Evolutionary conservation across 2,113 vertebrate genomes (phyloP).

Genomic region (Saiga tatarica): DNA sequence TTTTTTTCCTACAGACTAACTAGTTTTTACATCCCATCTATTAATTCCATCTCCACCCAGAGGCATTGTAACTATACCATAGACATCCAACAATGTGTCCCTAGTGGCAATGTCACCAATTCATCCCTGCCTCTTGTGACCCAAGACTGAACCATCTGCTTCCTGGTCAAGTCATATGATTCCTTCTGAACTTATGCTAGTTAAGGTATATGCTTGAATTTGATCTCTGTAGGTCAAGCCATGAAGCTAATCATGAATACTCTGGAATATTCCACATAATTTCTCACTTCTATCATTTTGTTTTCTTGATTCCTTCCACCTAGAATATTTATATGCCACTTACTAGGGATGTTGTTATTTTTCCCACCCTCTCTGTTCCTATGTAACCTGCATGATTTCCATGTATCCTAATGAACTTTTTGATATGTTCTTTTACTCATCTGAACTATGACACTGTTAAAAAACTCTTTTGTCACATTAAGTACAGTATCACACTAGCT

Average conservation of each 20-base stretch:
- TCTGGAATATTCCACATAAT: neutral
- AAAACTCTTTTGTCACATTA: neutral
- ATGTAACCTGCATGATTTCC: neutral
- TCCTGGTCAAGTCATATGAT: neutral
- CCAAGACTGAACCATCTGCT: neutral
- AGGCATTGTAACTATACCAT: neutral
- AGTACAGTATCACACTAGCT: neutral
- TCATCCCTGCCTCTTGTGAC: neutral
- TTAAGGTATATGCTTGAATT: neutral
- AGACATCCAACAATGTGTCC: neutral
- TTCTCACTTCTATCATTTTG: neutral
- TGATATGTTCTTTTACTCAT: neutral
- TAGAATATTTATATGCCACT: neutral
- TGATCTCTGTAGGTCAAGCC: neutral
- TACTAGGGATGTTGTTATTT: neutral
- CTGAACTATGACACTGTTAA: neutral
- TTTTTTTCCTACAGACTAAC: conserved; percentile 43
- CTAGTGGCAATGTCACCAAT: neutral
- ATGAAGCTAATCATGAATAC: neutral
- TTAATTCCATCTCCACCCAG: conserved; percentile 50
- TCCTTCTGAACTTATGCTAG: neutral
- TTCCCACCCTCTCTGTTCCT: neutral
- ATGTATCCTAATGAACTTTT: neutral
- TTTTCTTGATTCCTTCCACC: neutral
- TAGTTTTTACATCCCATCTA: conserved; percentile 40